A percentile compares a stretch with the other conserved stretches of the same genome.
Evolutionary conservation across 2,797 vertebrate species (phyloP).

Genomic region (Serranus cabrilla): DNA sequence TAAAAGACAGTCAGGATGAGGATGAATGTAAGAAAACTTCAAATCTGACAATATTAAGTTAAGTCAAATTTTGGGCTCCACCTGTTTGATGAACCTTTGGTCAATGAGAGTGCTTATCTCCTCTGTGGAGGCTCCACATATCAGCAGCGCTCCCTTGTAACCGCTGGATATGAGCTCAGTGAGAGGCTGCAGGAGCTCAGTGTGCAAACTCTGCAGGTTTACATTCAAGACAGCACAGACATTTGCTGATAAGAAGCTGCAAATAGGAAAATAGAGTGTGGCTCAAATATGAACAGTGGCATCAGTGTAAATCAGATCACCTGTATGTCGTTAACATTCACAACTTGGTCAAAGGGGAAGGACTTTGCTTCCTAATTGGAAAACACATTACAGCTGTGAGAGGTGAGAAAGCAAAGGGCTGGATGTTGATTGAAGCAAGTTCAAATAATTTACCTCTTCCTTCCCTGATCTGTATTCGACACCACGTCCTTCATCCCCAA

Average conservation of each 20-base stretch:
- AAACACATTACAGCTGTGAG: slow-evolving; percentile 24
- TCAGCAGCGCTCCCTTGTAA: slow-evolving; percentile 84
- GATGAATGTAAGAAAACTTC: neutral
- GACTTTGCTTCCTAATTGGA: slow-evolving; percentile 60
- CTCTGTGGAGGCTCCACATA: slow-evolving; percentile 76
- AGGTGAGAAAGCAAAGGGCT: neutral
- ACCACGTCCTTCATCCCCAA: slow-evolving; percentile 70
- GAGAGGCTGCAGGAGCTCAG: slow-evolving; percentile 80
- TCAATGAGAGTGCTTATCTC: slow-evolving; percentile 67
- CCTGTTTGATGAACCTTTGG: slow-evolving; percentile 83
- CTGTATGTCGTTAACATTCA: slow-evolving; percentile 82
- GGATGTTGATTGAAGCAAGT: slow-evolving; percentile 6
- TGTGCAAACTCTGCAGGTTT: slow-evolving; percentile 79
- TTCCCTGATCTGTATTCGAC: slow-evolving; percentile 72
- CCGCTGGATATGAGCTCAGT: slow-evolving; percentile 79
- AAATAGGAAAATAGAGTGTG: neutral
- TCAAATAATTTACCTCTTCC: slow-evolving; percentile 65
- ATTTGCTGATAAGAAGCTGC: neutral
- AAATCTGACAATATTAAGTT: neutral
- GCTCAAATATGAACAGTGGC: neutral
- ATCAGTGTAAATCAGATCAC: slow-evolving; percentile 67
- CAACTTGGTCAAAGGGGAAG: slow-evolving; percentile 84
- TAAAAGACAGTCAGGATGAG: slow-evolving; percentile 50
- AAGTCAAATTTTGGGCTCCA: slow-evolving; percentile 40
- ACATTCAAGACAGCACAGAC: slow-evolving; percentile 11